These are phyloP conservation scores for Eupleurogrammus muticus DNA, from an alignment of 2,797 vertebrate species.

Conservation along the genomic window DNA sequence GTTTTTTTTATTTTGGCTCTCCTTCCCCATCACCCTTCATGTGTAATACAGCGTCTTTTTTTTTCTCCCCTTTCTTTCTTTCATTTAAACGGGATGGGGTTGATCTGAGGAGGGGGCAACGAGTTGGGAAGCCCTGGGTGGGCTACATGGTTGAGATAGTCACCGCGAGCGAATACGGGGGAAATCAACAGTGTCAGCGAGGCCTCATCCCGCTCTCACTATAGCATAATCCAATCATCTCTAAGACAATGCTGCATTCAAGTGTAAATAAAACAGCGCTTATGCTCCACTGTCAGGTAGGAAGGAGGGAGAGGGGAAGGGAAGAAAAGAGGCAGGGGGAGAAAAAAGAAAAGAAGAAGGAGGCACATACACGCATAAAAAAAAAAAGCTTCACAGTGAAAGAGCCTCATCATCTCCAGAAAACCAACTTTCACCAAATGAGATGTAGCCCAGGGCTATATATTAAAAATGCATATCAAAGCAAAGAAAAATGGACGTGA, in stretches of 20 bases:
- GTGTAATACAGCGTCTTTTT: slow-evolving; percentile 61
- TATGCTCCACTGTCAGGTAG: slow-evolving; percentile 78
- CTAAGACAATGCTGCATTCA: slow-evolving; percentile 88
- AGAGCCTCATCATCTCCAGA: slow-evolving; percentile 92
- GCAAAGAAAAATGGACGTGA: slow-evolving; percentile 94
- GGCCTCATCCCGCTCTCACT: slow-evolving; percentile 85
- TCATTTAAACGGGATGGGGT: slow-evolving; percentile 57
- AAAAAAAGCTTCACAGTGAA: slow-evolving; percentile 86
- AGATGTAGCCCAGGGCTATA: slow-evolving; percentile 92
- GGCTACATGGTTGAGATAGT: slow-evolving; percentile 65
- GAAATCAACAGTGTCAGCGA: slow-evolving; percentile 85
- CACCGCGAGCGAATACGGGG: slow-evolving; percentile 68
- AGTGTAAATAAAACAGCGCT: slow-evolving; percentile 92
- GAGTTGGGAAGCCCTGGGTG: slow-evolving; percentile 66
- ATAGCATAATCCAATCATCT: slow-evolving; percentile 89
- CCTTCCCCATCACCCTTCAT: slow-evolving; percentile 55
- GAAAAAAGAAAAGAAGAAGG: slow-evolving; percentile 27
- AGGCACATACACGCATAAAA: slow-evolving; percentile 41
- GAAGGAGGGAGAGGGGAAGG: slow-evolving; percentile 44
- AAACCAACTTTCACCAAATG: slow-evolving; percentile 93
- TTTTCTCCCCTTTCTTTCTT: too few species aligned
- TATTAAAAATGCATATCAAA: slow-evolving; percentile 99
- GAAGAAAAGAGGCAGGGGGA: slow-evolving; percentile 84
- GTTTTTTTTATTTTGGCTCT: neutral
- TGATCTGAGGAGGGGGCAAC: slow-evolving; percentile 56